Percentiles rank a stretch among this genome's conserved stretches.
Conservation (phyloP, 2,113 vertebrate species). For the Anhinga rufa region DNA sequence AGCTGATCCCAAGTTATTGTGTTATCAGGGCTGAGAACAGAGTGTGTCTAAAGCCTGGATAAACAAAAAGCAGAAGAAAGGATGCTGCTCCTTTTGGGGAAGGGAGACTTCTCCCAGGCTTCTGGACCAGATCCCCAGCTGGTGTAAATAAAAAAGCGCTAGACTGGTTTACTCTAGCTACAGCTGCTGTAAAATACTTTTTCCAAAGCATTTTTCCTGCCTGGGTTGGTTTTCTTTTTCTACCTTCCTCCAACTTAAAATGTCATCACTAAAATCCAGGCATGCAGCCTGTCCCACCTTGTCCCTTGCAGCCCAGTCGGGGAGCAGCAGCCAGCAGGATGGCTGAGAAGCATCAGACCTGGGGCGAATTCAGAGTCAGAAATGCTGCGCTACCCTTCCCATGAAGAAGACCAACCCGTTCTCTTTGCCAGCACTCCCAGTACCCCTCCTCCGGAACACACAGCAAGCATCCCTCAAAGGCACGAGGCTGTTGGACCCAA, state of each 20-base stretch:
- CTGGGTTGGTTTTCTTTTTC: background rate
- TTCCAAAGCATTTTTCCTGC: background rate
- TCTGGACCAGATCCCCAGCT: background rate
- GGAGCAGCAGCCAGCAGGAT: background rate
- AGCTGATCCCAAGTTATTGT: background rate
- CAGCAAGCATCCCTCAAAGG: background rate
- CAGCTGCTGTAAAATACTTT: background rate
- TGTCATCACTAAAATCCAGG: background rate
- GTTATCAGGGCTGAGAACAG: background rate
- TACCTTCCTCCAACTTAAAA: background rate
- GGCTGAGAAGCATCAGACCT: background rate
- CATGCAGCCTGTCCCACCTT: background rate
- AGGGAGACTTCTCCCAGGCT: background rate
- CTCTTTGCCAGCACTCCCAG: background rate
- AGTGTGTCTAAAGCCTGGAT: background rate
- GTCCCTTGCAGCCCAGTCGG: accelerated
- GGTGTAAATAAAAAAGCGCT: background rate
- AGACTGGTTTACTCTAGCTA: background rate
- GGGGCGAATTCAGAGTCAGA: accelerated
- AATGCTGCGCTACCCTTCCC: accelerated
- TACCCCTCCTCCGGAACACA: background rate
- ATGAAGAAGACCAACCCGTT: background rate
- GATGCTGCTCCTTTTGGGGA: background rate
- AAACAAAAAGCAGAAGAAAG: background rate
- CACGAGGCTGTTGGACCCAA: background rate